Evolutionary conservation across 1,140 invertebrate genomes (phyloP), one percentile per base, ranked within the genome.

Genomic region (Zaprionus nigranus): DNA sequence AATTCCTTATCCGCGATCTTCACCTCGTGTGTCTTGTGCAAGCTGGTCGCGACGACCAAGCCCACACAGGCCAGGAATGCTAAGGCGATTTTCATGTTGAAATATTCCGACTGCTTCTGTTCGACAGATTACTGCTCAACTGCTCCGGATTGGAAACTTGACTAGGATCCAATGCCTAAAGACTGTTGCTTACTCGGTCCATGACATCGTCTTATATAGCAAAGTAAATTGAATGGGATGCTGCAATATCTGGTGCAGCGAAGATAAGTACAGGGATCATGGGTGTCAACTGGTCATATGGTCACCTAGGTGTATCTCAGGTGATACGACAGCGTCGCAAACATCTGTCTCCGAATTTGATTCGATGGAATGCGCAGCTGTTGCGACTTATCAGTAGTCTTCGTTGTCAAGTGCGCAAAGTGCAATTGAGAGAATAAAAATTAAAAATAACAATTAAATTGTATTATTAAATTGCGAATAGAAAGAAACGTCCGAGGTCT

Each of bases 121-220:
- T 58, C 40, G 49, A 12, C 36, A 17, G 22, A 11, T 56, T 46
- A 26, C 28, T 57, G 34, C 58, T 63, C 76, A 82, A 92, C 86
- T 91, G 81, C 82, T 91, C 90, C 85, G 85, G 85, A 90, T 79
- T 65, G 76, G 82, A 91, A 68, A 69, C 64, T 56, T 56, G 53
- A 69, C 40, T 64, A 56, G 71, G 70, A 76, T 84, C 85, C 82
- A 91, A 91, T 82, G 58, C 91, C 90, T 92, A 92, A 92, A 92
- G 91, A 91, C 91, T 92, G 91, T 90, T 92, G 78, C 40, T 72
- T 62, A 54, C 58, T 46, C 20, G 26, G 7, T 34, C 1, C n/a
- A 11, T n/a, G 11, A 3, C 28, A 13, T 24, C 7, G 13, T 51
- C 56, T 87, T 87, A 66, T 87, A 87, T 87, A 87, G 59, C 26